A percentile compares a stretch with the other conserved stretches of the same genome.
phyloP scores from a whole-genome alignment of 2,888 invertebrate species.

The Prosopocoilus inquinatus region DNA sequence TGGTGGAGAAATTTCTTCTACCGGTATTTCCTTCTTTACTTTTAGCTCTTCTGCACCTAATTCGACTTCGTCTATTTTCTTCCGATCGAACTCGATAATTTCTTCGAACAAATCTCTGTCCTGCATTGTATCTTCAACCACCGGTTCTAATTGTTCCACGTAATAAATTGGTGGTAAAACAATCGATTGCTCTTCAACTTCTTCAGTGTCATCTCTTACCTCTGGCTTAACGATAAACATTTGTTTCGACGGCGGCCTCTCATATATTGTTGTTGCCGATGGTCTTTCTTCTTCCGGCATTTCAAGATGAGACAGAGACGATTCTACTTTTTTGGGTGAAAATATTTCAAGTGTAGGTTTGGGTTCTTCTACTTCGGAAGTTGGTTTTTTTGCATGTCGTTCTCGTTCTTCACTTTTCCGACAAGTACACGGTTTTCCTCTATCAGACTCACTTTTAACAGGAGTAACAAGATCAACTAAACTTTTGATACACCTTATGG shows the following conservation, averaged over 20 bases:
- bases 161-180: too few species aligned
- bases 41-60: too few species aligned
- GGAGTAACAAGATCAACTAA: conserved; percentile 38
- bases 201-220: too few species aligned
- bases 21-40: too few species aligned
- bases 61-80: too few species aligned
- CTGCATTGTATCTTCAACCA: too few species aligned
- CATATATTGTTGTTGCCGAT: neutral
- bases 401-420: neutral
- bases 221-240: neutral
- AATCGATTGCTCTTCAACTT: neutral
- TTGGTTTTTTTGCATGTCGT: neutral
- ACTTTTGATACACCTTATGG: conserved; percentile 40
- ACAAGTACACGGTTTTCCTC: neutral
- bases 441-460: too few species aligned
- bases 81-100: too few species aligned
- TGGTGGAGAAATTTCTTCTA: too few species aligned
- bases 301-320: neutral
- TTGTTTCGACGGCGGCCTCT: neutral
- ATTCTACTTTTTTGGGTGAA: neutral
- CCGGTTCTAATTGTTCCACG: too few species aligned
- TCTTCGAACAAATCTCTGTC: too few species aligned
- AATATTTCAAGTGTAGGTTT: neutral
- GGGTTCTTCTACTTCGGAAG: neutral
- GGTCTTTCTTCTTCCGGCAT: neutral